These are phyloP conservation scores for Platycheirus albimanus DNA, from an alignment of 2,888 invertebrate genomes.

Conservation along the genomic window DNA sequence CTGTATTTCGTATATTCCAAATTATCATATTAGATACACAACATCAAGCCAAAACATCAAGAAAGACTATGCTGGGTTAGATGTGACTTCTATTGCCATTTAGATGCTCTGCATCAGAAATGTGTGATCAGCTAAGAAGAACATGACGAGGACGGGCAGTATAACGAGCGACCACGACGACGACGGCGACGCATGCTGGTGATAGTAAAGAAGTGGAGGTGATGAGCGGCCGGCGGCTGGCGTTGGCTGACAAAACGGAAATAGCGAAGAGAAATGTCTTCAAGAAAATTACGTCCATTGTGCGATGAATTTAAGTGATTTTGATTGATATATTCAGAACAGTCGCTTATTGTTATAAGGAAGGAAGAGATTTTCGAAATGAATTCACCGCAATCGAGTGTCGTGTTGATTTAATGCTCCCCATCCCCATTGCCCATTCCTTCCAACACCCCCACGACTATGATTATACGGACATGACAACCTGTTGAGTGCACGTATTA, in stretches of 20 bases:
- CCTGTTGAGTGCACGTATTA: conserved; percentile 42
- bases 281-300: conserved; percentile 74
- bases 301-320: conserved; percentile 73
- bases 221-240: neutral
- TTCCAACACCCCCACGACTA: conserved; percentile 5
- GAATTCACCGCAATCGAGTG: conserved; percentile 70
- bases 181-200: neutral
- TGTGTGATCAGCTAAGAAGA: conserved; percentile 50
- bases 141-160: conserved; percentile 22
- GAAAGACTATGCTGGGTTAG: conserved; percentile 49
- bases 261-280: conserved; percentile 72
- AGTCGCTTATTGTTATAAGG: conserved; percentile 72
- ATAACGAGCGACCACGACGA: conserved; percentile 9
- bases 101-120: conserved; percentile 28
- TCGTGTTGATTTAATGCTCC: conserved; percentile 58
- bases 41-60: conserved; percentile 5
- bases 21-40: conserved; percentile 70
- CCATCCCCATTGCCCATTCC: conserved; percentile 1
- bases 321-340: conserved; percentile 75
- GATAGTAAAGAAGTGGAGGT: neutral
- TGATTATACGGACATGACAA: conserved; percentile 16
- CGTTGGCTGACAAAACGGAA: conserved; percentile 69
- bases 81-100: conserved; percentile 33
- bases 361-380: conserved; percentile 74
- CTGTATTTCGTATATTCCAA: conserved; percentile 66